Evolutionary conservation across 1,140 invertebrate species (phyloP).

Genomic region (Lordiphosa stackelbergi): DNA sequence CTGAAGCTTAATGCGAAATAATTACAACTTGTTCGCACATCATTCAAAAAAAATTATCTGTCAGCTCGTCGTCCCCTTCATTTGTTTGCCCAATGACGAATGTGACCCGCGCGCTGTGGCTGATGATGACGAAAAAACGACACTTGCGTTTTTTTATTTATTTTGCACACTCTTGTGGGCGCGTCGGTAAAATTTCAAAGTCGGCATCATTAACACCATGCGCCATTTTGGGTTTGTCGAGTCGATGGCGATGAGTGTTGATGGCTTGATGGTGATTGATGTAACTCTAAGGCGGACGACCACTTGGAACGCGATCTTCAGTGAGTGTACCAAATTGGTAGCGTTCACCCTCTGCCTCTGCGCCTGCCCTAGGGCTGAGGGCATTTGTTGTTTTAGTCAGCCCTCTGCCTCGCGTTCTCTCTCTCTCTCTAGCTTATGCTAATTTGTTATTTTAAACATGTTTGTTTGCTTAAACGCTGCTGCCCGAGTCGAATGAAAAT

Average conservation of each 20-base stretch:
- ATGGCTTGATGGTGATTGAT: constrained; percentile 59
- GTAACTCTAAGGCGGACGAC: constrained; percentile 46
- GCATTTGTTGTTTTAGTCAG: constrained; percentile 47
- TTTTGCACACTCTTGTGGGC: constrained; percentile 51
- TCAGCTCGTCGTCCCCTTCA: constrained; percentile 53
- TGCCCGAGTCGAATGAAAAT: constrained; percentile 47
- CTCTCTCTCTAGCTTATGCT: constrained; percentile 56
- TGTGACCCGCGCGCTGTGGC: constrained; percentile 30
- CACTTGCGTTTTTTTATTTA: constrained; percentile 66
- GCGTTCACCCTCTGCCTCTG: constrained; percentile 12
- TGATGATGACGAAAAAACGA: constrained; percentile 42
- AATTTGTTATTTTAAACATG: constrained; percentile 76
- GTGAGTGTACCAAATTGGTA: constrained; percentile 53
- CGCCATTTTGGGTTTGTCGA: constrained; percentile 56
- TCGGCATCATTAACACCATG: constrained; percentile 70
- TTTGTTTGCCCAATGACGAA: constrained; percentile 72
- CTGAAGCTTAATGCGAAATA: constrained; percentile 62
- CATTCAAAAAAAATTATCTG: constrained; percentile 63
- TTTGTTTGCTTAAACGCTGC: constrained; percentile 55
- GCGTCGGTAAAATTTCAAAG: constrained; percentile 71
- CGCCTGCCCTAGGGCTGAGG: constrained; percentile 16
- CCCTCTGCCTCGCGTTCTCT: background rate
- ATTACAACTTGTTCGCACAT: constrained; percentile 74
- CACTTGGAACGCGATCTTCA: constrained; percentile 37
- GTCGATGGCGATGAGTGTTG: constrained; percentile 28